phyloP scores from a whole-genome alignment of 2,888 invertebrate genomes.

The Hipparchia semele region DNA sequence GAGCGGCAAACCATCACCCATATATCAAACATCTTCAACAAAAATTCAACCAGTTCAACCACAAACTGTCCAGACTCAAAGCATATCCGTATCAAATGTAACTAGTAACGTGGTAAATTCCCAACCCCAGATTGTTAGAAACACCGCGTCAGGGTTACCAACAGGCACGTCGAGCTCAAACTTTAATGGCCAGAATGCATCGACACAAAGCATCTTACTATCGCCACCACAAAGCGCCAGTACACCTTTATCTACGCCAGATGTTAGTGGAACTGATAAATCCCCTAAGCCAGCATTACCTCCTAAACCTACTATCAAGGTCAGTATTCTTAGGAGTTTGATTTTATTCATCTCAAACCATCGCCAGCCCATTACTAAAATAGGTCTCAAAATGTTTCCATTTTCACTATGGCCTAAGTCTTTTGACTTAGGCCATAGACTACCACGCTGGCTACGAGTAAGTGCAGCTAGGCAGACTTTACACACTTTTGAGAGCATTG shows the following conservation, averaged over 20 bases:
- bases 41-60: slow-evolving; percentile 92
- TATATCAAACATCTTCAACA: slow-evolving; percentile 91
- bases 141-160: slow-evolving; percentile 77
- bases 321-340: slow-evolving; percentile 44
- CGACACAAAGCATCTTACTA: slow-evolving; percentile 74
- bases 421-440: too few species aligned
- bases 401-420: too few species aligned
- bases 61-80: slow-evolving; percentile 85
- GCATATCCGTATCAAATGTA: slow-evolving; percentile 66
- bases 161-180: slow-evolving; percentile 75
- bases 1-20: slow-evolving; percentile 87
- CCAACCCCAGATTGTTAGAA: slow-evolving; percentile 80
- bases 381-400: too few species aligned
- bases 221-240: slow-evolving; percentile 85
- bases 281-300: slow-evolving; percentile 90
- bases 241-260: slow-evolving; percentile 82
- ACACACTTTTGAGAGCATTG: too few species aligned
- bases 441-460: too few species aligned
- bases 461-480: too few species aligned
- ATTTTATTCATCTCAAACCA: too few species aligned
- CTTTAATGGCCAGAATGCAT: slow-evolving; percentile 67
- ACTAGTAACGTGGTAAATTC: slow-evolving; percentile 72
- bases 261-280: slow-evolving; percentile 79
- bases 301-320: slow-evolving; percentile 90
- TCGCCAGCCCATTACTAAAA: too few species aligned